Conservation (phyloP, 2,113 vertebrate genomes). For the Epinephelus cyanopodus region DNA sequence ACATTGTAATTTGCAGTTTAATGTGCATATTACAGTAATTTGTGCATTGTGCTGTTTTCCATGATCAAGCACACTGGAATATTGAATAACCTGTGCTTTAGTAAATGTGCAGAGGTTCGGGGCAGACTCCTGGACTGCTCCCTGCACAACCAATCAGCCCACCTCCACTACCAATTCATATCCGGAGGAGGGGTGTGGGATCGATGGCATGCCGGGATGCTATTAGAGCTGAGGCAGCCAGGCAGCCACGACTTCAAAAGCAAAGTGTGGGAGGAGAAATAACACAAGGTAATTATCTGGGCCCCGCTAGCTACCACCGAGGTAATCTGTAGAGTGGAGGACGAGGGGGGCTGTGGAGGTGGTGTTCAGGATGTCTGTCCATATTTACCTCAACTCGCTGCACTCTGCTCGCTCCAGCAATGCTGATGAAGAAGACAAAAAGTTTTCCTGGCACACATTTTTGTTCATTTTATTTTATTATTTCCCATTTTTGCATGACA, state of each 20-base stretch:
- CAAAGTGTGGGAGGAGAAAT: constrained; percentile 75
- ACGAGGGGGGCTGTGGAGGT: constrained; percentile 43
- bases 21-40: constrained; percentile 45
- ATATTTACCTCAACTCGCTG: constrained; percentile 63
- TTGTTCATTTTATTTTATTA: constrained; percentile 4
- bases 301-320: constrained; percentile 55
- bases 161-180: constrained; percentile 48
- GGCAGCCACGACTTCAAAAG: constrained; percentile 73
- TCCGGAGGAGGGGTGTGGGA: constrained; percentile 64
- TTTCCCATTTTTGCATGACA: not conserved
- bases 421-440: constrained; percentile 24
- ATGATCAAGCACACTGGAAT: constrained; percentile 29
- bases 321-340: constrained; percentile 67
- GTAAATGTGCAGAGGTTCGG: constrained; percentile 34
- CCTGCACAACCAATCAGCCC: constrained; percentile 46
- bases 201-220: constrained; percentile 71
- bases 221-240: constrained; percentile 63
- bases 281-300: constrained; percentile 78
- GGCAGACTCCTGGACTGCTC: constrained; percentile 29
- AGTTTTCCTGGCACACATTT: constrained; percentile 10
- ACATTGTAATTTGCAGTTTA: constrained; percentile 38
- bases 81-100: constrained; percentile 55
- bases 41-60: constrained; percentile 19
- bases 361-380: constrained; percentile 64
- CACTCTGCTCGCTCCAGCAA: constrained; percentile 45